Base-by-base conservation (phyloP, 2,113 vertebrate species). In the Brachionichthys hirsutus region DNA sequence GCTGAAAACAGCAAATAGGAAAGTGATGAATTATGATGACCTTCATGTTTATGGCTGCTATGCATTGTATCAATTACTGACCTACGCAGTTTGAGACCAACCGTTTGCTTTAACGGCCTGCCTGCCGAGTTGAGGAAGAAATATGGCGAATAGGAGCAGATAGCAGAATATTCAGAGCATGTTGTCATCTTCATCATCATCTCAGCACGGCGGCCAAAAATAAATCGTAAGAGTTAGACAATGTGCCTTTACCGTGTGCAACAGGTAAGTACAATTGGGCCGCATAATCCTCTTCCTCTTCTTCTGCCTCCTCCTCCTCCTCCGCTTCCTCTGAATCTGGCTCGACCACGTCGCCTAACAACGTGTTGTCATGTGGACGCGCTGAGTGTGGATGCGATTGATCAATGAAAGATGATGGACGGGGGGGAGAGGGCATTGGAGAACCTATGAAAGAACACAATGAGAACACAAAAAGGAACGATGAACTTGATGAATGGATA, bases 391-490 rank as follows among this genome's bases (percentile, higher is more conserved):
- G 78, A 78, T 82, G 85, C 75, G 85, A 87, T 70, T 85, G 87
- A 78, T 86, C 85, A 85, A 76, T 82, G 85, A 82, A 80, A 81
- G 84, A 79, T 85, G 86, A 75, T 72, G 80, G 77, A 78, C 78
- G 86, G 73, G 82, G 78, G 58, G 85, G 85, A 69, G 87, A 85
- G 77, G 71, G 85, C 87, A 89, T 87, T 86, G 80, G 78, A 82
- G 84, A 82, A 81, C 85, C 87, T 89, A 75, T 64, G 47, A 48
- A 77, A 77, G 70, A 85, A 65, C 34, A 80, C 16, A 84, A 49
- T 41, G 52, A 55, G 43, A 43, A 11, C 36, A 51, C 49, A 47
- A 77, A 42, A 76, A 64, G 10, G 55, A 69, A 66, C 54, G 62
- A 74, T 67, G 53, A 57, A 60, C 51, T 12, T 48, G 44, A 61